Conservation (phyloP, 1,140 invertebrate genomes). For the Pectinophora gossypiella region DNA sequence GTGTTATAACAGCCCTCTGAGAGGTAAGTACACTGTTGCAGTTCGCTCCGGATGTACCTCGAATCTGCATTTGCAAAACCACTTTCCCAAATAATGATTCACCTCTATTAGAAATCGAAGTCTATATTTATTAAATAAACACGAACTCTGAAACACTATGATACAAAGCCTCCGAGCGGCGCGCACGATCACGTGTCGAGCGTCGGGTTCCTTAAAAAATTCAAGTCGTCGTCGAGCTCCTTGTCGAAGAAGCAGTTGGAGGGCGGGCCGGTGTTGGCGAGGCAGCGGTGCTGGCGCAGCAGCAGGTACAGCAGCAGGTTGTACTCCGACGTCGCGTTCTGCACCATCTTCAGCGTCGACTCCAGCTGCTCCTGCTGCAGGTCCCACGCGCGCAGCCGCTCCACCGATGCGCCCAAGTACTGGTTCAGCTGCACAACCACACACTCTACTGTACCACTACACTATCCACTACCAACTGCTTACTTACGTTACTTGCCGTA, state of each 20-base stretch:
- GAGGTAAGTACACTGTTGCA: no score
- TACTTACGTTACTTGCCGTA: constrained; percentile 11
- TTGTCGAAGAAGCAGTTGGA: constrained; percentile 35
- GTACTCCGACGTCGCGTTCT: constrained; percentile 55
- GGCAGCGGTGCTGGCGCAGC: constrained; percentile 40
- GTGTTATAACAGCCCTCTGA: no score
- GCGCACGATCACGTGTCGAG: constrained; percentile 10
- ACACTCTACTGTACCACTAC: not conserved
- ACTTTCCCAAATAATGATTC: no score
- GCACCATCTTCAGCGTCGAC: constrained; percentile 39
- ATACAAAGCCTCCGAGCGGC: not conserved
- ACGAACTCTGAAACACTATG: not conserved
- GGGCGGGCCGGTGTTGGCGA: constrained; percentile 20
- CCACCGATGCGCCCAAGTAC: constrained; percentile 37
- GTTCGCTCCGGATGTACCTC: no score
- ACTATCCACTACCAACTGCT: not conserved
- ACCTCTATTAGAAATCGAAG: no score
- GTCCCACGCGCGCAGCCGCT: constrained; percentile 47
- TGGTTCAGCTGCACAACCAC: constrained; percentile 38
- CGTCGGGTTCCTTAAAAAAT: constrained; percentile 23
- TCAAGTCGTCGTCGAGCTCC: constrained; percentile 25
- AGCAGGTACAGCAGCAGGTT: constrained; percentile 53
- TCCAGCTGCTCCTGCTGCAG: constrained; percentile 52
- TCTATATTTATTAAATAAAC: not conserved
- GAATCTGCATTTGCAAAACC: no score